Percentiles rank a stretch among this genome's conserved stretches.
phyloP scores from a whole-genome alignment of 2,888 invertebrate species.

The Macaria notata region DNA sequence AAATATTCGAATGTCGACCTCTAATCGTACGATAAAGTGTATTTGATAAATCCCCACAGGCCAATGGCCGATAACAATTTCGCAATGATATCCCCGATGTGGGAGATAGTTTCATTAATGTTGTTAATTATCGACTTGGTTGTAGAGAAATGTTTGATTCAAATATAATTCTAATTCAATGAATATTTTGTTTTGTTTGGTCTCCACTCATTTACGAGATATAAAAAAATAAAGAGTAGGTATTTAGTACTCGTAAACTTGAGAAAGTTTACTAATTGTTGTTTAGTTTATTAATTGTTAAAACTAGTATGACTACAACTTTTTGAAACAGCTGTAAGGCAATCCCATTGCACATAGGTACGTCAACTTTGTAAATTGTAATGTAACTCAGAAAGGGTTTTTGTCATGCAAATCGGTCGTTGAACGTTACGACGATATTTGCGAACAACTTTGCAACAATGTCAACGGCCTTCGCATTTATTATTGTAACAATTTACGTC shows the following conservation, averaged over 20 bases:
- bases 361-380: slow-evolving; percentile 1
- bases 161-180: no score
- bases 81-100: slow-evolving; percentile 23
- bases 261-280: no score
- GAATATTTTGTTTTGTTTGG: no score
- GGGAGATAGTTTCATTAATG: no score
- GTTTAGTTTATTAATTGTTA: no score
- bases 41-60: slow-evolving; percentile 38
- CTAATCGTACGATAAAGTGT: slow-evolving; percentile 42
- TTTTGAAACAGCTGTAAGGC: not conserved
- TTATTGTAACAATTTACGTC: slow-evolving; percentile 8
- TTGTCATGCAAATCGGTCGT: slow-evolving; percentile 14
- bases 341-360: not conserved
- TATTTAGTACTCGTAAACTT: no score
- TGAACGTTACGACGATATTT: slow-evolving; percentile 15
- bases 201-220: no score
- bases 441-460: slow-evolving; percentile 8
- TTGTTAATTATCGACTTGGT: no score
- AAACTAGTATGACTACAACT: no score
- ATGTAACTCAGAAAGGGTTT: slow-evolving; percentile 14
- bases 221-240: no score
- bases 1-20: slow-evolving; percentile 3
- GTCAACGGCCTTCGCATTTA: slow-evolving; percentile 2
- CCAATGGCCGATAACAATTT: slow-evolving; percentile 60
- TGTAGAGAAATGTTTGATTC: no score